A percentile compares a stretch with the other conserved stretches of the same genome.
Evolutionary conservation across 2,888 invertebrate species (phyloP).

Genomic region (Atrina japonica): DNA sequence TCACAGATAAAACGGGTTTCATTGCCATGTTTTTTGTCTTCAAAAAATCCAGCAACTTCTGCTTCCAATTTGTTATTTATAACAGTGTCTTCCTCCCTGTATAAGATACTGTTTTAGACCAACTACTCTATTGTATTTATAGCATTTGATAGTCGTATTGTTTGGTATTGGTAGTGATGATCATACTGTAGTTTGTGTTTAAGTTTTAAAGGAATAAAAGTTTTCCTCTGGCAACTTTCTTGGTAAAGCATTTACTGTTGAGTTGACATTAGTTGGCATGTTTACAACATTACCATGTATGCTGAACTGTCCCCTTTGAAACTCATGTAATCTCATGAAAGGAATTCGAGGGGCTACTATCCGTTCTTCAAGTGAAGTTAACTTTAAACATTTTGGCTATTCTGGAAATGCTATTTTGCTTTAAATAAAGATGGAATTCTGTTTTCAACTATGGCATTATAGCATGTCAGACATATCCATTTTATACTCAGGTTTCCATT

Average conservation of each 20-base stretch:
- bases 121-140: slow-evolving; percentile 26
- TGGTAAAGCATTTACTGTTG: too few species aligned
- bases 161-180: slow-evolving; percentile 39
- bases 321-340: too few species aligned
- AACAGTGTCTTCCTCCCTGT: neutral
- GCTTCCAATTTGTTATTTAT: too few species aligned
- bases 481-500: neutral
- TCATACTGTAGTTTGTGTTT: slow-evolving; percentile 46
- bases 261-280: too few species aligned
- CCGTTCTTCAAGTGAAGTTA: too few species aligned
- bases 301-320: too few species aligned
- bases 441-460: too few species aligned
- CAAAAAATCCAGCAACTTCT: too few species aligned
- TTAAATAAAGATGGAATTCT: neutral
- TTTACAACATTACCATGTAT: too few species aligned
- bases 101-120: neutral
- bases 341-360: too few species aligned
- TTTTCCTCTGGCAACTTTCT: slow-evolving; percentile 18
- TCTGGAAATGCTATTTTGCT: slow-evolving; percentile 14
- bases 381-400: slow-evolving; percentile 1
- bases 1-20: too few species aligned
- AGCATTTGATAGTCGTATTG: slow-evolving; percentile 39
- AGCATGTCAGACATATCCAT: neutral
- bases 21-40: too few species aligned
- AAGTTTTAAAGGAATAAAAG: slow-evolving; percentile 39